Evolutionary conservation across 2,113 vertebrate genomes (phyloP), one percentile per base, ranked within the genome.

Genomic region (Chauna torquata): DNA sequence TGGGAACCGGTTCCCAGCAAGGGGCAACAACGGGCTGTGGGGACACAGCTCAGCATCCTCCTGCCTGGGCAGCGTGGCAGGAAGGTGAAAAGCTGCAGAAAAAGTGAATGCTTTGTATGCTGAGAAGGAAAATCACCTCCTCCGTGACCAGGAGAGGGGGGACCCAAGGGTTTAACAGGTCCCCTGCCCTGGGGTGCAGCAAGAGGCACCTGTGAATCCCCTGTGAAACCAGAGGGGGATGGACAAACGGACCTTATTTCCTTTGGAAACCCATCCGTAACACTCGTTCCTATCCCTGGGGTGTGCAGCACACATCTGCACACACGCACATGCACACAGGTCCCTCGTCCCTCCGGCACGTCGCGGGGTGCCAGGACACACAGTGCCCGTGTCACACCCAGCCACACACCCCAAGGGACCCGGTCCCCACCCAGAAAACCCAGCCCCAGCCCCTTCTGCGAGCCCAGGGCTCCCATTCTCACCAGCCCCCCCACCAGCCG

Each of bases 341-440:
- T 24, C 8, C n/a, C 45, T 66, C 7, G 23, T 49, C 36, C 36
- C 40, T 68, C 28, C 69, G 25, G 55, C 45, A 5, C 5, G n/a
- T 16, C 58, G 36, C 8, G 7, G 36, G 20, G 27, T 27, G 38
- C 25, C 49, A 36, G 62, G 52, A 55, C 38, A 42, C 24, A 8
- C 1, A 0, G 52, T 27, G 38, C 36, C 27, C 7, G 3, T 3
- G 16, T 54, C 85, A 38, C 0, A 0, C 4, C 20, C 28, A n/a
- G 12, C n/a, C 18, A 10, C 30, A 15, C 54, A 11, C 16, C 57
- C 25, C 34, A 70, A 66, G 65, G 30, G 11, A 49, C 36, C 36
- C 38, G 7, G 19, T 85, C 65, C 20, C n/a, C 44, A 27, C 24
- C 16, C 2, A 1, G 49, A 69, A 79, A 61, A 13, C 12, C 20